Evolutionary conservation across 2,888 invertebrate genomes (phyloP).

Genomic region (Nomada lathburiana): DNA sequence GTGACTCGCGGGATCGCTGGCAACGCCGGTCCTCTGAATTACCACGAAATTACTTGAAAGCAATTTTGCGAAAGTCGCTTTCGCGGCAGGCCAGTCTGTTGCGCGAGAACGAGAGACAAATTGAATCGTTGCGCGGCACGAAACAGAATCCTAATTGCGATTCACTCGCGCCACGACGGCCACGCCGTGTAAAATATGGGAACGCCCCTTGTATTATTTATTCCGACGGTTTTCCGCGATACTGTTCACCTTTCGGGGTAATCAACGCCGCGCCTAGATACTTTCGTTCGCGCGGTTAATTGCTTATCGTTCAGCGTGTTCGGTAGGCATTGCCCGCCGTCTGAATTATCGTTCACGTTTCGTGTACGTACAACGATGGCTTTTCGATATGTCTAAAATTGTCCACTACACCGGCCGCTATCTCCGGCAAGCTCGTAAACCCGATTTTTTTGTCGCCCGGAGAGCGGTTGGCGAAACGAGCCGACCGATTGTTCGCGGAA

Average conservation of each 20-base stretch:
- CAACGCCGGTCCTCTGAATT: slow-evolving; percentile 2
- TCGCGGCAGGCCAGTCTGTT: slow-evolving; percentile 15
- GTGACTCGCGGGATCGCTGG: neutral
- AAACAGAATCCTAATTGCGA: slow-evolving; percentile 48
- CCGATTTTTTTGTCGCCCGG: neutral
- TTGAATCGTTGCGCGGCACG: slow-evolving; percentile 42
- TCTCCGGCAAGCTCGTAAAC: slow-evolving; percentile 40
- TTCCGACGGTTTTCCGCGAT: slow-evolving; percentile 19
- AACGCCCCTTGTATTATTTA: slow-evolving; percentile 43
- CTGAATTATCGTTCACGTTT: slow-evolving; percentile 33
- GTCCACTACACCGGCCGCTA: slow-evolving; percentile 9
- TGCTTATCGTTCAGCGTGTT: slow-evolving; percentile 43
- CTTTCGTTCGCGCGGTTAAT: slow-evolving; percentile 41
- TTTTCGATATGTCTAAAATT: slow-evolving; percentile 27
- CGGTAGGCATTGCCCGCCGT: neutral
- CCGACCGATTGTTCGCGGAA: slow-evolving; percentile 13
- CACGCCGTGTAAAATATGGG: slow-evolving; percentile 35
- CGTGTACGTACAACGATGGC: neutral
- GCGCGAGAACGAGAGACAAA: slow-evolving; percentile 23
- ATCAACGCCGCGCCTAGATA: slow-evolving; percentile 38
- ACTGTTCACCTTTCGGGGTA: slow-evolving; percentile 14
- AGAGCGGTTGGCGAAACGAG: slow-evolving; percentile 1
- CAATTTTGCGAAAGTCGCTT: slow-evolving; percentile 22
- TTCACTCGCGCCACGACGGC: slow-evolving; percentile 1
- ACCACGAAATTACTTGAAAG: slow-evolving; percentile 11